These are phyloP conservation scores for Flexamia atlantica DNA, from an alignment of 2,888 invertebrate genomes.

Conservation along the genomic window DNA sequence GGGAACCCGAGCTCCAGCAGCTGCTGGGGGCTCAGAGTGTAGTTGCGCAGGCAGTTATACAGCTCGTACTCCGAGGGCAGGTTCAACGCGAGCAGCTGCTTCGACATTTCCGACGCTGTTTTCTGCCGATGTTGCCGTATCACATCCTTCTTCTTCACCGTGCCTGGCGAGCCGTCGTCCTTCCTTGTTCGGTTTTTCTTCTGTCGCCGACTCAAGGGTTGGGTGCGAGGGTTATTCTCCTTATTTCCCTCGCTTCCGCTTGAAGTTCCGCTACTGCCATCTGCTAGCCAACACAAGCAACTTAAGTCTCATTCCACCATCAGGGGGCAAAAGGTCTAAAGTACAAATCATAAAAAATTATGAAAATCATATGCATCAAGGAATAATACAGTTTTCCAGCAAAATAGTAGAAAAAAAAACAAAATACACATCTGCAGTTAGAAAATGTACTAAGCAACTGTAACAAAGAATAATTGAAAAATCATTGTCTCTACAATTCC, in stretches of 20 bases:
- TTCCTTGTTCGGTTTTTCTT: conserved; percentile 75
- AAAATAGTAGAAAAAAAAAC: too few relatives aligned
- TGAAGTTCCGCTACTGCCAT: conserved; percentile 72
- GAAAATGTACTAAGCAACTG: too few relatives aligned
- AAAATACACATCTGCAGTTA: too few relatives aligned
- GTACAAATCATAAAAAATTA: background rate
- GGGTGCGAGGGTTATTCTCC: conserved; percentile 69
- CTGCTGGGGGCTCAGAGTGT: conserved; percentile 80
- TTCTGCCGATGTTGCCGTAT: conserved; percentile 58
- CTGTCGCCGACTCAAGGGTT: conserved; percentile 75
- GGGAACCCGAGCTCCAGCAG: conserved; percentile 86
- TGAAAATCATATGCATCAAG: too few relatives aligned
- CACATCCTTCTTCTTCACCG: conserved; percentile 70
- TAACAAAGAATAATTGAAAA: too few relatives aligned
- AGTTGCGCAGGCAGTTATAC: conserved; percentile 79
- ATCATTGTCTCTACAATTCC: too few relatives aligned
- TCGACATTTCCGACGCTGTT: conserved; percentile 53
- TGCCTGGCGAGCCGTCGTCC: conserved; percentile 70
- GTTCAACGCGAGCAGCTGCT: conserved; percentile 71
- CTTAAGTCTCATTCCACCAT: conserved; percentile 54
- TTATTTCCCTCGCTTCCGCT: conserved; percentile 72
- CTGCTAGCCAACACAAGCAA: conserved; percentile 63
- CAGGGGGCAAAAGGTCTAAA: conserved; percentile 2
- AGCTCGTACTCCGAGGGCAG: conserved; percentile 77
- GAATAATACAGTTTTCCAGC: too few relatives aligned